A percentile compares a stretch with the other conserved stretches of the same genome.
These are phyloP conservation scores for Zaprionus nigranus DNA, from an alignment of 1,140 invertebrate genomes.

Conservation along the genomic window DNA sequence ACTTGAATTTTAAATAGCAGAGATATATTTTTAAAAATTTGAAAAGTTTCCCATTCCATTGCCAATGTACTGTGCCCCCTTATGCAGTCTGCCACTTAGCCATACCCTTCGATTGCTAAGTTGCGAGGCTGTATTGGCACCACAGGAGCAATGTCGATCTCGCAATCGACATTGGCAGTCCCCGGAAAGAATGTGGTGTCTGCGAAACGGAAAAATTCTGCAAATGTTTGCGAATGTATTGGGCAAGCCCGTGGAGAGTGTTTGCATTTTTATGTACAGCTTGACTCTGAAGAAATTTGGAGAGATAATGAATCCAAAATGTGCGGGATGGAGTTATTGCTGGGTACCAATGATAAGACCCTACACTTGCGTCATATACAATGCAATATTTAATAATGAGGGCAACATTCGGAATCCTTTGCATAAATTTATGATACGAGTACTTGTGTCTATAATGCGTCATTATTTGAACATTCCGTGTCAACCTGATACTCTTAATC, in stretches of 20 bases:
- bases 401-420: not conserved
- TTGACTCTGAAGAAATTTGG: not conserved
- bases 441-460: not conserved
- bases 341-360: not conserved
- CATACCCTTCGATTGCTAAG: not conserved
- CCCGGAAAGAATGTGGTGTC: not conserved
- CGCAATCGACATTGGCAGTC: not conserved
- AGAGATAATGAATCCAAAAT: not conserved
- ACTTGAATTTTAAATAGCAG: no score
- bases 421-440: not conserved
- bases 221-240: not conserved
- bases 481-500: not conserved
- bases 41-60: no score
- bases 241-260: not conserved
- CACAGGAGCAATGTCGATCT: not conserved
- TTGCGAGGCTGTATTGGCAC: not conserved
- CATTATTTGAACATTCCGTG: not conserved
- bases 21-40: no score
- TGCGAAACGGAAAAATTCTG: not conserved
- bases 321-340: not conserved
- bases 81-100: not conserved
- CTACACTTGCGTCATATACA: not conserved
- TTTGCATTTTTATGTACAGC: not conserved
- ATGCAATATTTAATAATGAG: not conserved
- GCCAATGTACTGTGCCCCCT: not conserved